Evolutionary conservation across 2,113 vertebrate species (phyloP).

Genomic region (Aspidoscelis tigris): DNA sequence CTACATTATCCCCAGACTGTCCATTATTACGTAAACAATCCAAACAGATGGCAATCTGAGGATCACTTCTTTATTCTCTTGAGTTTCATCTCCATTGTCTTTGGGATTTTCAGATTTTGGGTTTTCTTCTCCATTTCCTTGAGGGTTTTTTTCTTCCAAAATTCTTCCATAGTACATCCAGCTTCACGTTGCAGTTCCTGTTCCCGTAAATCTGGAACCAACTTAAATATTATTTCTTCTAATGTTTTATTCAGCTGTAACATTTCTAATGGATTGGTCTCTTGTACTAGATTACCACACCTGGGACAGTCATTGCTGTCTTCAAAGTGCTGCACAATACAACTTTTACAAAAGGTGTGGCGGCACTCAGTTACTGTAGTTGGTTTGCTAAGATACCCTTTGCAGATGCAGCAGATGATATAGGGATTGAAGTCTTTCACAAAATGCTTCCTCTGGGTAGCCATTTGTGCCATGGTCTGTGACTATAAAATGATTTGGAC

Average conservation of each 20-base stretch:
- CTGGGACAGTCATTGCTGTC: conserved; percentile 98
- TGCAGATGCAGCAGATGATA: conserved; percentile 97
- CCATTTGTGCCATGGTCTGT: conserved; percentile 79
- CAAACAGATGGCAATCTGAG: conserved; percentile 96
- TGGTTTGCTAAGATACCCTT: conserved; percentile 98
- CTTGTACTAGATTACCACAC: conserved; percentile 98
- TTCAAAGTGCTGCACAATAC: conserved; percentile 99
- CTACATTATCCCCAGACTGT: conserved; percentile 88
- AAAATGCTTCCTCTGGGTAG: conserved; percentile 89
- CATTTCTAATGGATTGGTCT: conserved; percentile 99
- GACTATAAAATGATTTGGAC: conserved; percentile 60
- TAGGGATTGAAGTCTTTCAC: conserved; percentile 98
- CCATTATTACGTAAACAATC: conserved; percentile 95
- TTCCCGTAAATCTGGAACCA: no score
- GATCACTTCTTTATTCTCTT: conserved; percentile 91
- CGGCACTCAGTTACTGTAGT: conserved; percentile 98
- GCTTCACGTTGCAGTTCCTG: no score
- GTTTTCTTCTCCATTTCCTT: conserved; percentile 75
- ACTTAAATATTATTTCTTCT: no score
- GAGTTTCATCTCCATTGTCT: conserved; percentile 80
- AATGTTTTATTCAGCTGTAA: conserved; percentile 76
- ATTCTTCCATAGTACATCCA: no score
- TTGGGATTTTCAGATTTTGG: conserved; percentile 82
- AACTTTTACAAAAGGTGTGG: conserved; percentile 99
- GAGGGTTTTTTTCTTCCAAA: no score